Evolutionary conservation across 2,797 vertebrate species (phyloP).

Genomic region (Muscicapa comitata): DNA sequence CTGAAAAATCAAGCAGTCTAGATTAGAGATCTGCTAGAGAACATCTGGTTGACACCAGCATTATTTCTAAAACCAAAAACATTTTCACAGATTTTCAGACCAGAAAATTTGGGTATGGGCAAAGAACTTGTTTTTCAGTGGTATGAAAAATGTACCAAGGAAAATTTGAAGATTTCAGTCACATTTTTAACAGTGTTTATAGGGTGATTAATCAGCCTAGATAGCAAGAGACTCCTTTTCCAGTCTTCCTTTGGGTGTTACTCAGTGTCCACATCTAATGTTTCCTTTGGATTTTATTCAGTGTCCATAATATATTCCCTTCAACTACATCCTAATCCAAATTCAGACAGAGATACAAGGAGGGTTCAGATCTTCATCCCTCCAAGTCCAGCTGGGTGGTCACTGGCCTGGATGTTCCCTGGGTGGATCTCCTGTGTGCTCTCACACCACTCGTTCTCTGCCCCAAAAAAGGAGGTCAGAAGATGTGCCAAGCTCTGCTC

Average conservation of each 20-base stretch:
- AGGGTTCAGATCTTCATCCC: neutral
- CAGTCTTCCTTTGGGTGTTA: neutral
- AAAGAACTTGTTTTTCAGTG: neutral
- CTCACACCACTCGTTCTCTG: neutral
- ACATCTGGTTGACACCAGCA: neutral
- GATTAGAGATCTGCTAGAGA: neutral
- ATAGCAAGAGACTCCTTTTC: neutral
- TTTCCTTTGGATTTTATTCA: neutral
- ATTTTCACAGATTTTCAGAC: neutral
- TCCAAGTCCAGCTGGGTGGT: neutral
- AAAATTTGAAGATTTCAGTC: neutral
- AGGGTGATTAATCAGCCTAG: neutral
- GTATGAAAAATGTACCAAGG: neutral
- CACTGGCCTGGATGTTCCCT: neutral
- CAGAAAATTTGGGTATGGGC: neutral
- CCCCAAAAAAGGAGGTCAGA: neutral
- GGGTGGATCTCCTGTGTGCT: neutral
- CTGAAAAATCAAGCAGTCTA: neutral
- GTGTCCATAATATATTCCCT: neutral
- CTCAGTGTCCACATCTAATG: rapidly evolving
- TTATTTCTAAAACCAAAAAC: neutral
- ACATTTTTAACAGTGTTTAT: neutral
- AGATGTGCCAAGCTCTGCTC: neutral
- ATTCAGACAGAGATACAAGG: neutral
- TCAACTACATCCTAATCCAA: neutral